Percentiles rank a stretch among this genome's conserved stretches.
Conservation (phyloP, 2,113 vertebrate genomes). For the Muscicapa adusta region DNA sequence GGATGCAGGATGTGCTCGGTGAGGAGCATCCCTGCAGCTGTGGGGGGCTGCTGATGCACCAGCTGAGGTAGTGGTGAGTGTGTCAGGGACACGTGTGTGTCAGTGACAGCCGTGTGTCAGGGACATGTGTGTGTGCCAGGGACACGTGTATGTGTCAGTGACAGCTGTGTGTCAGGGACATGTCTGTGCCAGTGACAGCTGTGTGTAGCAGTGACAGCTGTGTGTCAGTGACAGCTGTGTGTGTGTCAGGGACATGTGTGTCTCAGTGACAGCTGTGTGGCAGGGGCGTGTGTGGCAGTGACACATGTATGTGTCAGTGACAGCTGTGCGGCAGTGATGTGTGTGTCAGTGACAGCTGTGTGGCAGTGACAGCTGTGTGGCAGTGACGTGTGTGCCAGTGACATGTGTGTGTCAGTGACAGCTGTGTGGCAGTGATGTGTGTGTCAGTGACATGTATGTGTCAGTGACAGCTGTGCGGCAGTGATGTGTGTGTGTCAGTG, state of each 20-base stretch:
- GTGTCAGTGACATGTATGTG: too few species aligned
- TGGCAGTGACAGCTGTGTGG: background rate
- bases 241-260: too few species aligned
- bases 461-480: too few species aligned
- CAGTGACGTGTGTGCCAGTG: background rate
- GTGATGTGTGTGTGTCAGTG: background rate
- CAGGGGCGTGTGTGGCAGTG: background rate
- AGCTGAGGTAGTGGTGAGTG: background rate
- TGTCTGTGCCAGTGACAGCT: too few species aligned
- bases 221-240: background rate
- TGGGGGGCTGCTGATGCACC: fast-evolving
- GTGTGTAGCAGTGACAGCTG: too few species aligned
- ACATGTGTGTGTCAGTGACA: too few species aligned
- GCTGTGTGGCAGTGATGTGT: too few species aligned
- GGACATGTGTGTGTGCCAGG: background rate
- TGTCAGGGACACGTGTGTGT: background rate
- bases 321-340: too few species aligned
- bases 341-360: background rate
- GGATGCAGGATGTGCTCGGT: background rate
- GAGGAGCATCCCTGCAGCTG: background rate
- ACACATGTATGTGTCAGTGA: too few species aligned
- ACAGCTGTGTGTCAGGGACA: background rate
- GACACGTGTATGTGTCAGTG: background rate
- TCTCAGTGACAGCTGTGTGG: too few species aligned
- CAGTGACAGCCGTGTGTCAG: background rate